Base-by-base conservation (phyloP, 1,140 invertebrate genomes). In the Hycleus phaleratus region DNA sequence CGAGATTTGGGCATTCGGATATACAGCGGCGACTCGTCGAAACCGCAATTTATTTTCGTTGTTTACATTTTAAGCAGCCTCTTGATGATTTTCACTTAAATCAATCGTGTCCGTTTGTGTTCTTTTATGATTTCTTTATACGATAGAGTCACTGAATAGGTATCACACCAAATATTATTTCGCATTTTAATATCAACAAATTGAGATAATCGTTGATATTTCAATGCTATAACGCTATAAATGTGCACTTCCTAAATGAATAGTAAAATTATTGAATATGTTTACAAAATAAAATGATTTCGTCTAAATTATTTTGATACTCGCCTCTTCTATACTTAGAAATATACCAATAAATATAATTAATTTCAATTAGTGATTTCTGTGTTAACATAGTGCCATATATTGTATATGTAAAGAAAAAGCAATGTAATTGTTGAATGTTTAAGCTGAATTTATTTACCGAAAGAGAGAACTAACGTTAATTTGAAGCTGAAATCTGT, bases 101-200 rank as follows among this genome's bases (percentile, higher is more conserved):
- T 32, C 24, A 12, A 26, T 49, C 38, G 32, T 38, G 40, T 24
- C 51, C 54, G 11, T 46, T 46, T 46, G 43, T 47, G 46, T 52
- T 40, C 8, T 40, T 25, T 55, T 52, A 55, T 58, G 47, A 49
- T 52, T 62, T 45, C 56, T 49, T 54, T 58, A 48, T 49, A 58
- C 46, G n/a, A 52, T 60, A 49, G 49, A 63, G 54, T 65, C 64
- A 63, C 64, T 65, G 61, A 58, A 61, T 59, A 59, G 61, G 59
- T 58, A 61, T 62, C 55, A 65, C 64, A 65, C 61, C 61, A 65
- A 65, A 52, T 58, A 53, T 52, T 49, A 40, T 50, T 55, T 45
- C n/a, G 54, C 53, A 49, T 46, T 26, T 11, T 42, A 58, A 44
- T 58, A 61, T 58, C 38, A 51, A 47, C 32, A 39, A 46, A 40